These are phyloP conservation scores for Ectobius pallidus DNA, from an alignment of 2,888 invertebrate genomes.

Conservation along the genomic window DNA sequence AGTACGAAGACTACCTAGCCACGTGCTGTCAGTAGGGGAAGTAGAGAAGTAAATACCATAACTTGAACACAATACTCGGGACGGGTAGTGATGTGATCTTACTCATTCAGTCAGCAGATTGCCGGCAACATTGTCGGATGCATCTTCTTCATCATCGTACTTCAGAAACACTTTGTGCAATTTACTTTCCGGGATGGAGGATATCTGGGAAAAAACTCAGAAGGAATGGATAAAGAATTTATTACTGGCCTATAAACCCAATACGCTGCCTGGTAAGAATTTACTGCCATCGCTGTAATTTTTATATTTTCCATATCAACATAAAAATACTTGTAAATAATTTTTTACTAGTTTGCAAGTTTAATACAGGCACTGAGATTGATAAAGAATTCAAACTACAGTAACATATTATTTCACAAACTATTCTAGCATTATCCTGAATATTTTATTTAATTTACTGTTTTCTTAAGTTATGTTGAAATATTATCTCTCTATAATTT, in stretches of 20 bases:
- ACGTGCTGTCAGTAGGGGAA: constrained; percentile 40
- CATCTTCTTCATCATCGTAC: constrained; percentile 12
- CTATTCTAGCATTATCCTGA: too few species aligned
- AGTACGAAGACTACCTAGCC: constrained; percentile 38
- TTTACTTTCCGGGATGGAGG: constrained; percentile 46
- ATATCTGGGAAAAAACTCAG: constrained; percentile 52
- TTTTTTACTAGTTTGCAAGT: too few species aligned
- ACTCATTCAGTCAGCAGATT: constrained; percentile 35
- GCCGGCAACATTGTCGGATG: constrained; percentile 29
- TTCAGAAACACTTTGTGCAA: background rate
- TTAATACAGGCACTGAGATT: too few species aligned
- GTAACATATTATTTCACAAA: too few species aligned
- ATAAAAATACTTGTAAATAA: too few species aligned
- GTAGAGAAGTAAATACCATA: constrained; percentile 38
- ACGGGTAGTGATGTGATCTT: too few species aligned
- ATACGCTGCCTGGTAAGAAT: constrained; percentile 51
- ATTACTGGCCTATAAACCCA: constrained; percentile 54
- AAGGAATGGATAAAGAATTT: constrained; percentile 61
- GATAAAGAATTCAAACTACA: too few species aligned
- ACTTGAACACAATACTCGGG: constrained; percentile 28
- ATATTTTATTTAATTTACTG: too few species aligned
- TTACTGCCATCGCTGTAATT: too few species aligned
- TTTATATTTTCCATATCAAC: too few species aligned
- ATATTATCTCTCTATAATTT: too few species aligned
- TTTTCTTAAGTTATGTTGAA: too few species aligned